Evolutionary conservation across 1,140 invertebrate genomes (phyloP).

Genomic region (Drosophila lacteicornis): DNA sequence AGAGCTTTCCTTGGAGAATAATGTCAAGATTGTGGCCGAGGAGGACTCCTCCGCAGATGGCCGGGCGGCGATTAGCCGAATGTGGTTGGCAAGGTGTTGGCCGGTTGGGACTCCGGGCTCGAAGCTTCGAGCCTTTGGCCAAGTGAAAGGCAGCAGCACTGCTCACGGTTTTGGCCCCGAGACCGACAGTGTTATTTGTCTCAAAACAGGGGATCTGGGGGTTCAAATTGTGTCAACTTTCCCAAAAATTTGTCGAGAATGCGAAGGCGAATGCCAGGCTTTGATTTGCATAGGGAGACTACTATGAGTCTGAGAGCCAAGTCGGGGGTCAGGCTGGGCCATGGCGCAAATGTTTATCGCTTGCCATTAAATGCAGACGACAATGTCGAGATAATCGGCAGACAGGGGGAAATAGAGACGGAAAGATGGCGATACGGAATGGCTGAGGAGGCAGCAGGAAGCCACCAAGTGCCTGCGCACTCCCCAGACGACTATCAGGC

Average conservation of each 20-base stretch:
- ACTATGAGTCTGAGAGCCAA: slow-evolving; percentile 26
- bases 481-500: slow-evolving; percentile 45
- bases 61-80: slow-evolving; percentile 50
- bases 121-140: slow-evolving; percentile 11
- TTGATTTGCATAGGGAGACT: slow-evolving; percentile 48
- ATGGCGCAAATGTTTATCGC: slow-evolving; percentile 55
- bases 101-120: slow-evolving; percentile 24
- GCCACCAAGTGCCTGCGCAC: slow-evolving; percentile 19
- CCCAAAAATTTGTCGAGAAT: slow-evolving; percentile 67
- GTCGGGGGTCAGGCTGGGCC: slow-evolving; percentile 7
- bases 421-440: slow-evolving; percentile 21
- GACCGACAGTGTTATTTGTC: slow-evolving; percentile 20
- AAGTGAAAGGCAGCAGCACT: slow-evolving; percentile 67
- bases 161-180: slow-evolving; percentile 72
- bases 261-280: slow-evolving; percentile 19
- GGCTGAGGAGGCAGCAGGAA: slow-evolving; percentile 26
- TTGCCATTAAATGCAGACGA: slow-evolving; percentile 75
- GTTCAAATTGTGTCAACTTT: slow-evolving; percentile 80
- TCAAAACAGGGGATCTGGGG: slow-evolving; percentile 12
- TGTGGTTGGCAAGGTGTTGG: slow-evolving; percentile 66
- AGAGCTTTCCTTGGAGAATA: slow-evolving; percentile 21
- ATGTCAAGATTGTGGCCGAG: slow-evolving; percentile 36
- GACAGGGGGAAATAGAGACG: slow-evolving; percentile 19
- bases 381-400: slow-evolving; percentile 63
- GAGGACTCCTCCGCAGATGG: slow-evolving; percentile 55